Percentiles rank a stretch among this genome's conserved stretches.
Evolutionary conservation across 2,888 invertebrate genomes (phyloP).

Genomic region (Dilophus febrilis): DNA sequence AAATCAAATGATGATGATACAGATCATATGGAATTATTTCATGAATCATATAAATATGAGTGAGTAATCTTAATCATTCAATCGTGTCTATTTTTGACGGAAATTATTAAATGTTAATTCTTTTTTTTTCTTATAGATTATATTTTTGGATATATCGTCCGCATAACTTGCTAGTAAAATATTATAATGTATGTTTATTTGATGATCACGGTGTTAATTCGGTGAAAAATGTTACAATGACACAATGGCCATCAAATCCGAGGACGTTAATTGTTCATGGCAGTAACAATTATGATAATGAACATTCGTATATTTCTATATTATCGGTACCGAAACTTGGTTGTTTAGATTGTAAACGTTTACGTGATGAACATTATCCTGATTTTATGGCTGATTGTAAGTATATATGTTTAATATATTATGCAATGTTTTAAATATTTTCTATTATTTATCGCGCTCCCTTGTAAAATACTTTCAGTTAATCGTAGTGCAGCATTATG

Average conservation of each 20-base stretch:
- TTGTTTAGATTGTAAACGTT: constrained; percentile 41
- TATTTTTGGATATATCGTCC: constrained; percentile 30
- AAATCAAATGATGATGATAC: constrained; percentile 36
- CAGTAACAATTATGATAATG: constrained; percentile 26
- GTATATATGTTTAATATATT: not conserved
- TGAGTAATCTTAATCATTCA: constrained; percentile 27
- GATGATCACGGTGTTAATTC: constrained; percentile 44
- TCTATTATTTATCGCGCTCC: no score
- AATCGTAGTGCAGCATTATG: constrained; percentile 53
- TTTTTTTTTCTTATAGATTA: constrained; percentile 15
- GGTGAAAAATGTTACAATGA: constrained; percentile 41
- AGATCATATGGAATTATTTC: constrained; percentile 35
- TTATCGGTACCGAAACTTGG: constrained; percentile 41
- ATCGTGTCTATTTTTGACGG: not conserved
- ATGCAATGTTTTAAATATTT: no score
- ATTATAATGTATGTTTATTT: constrained; percentile 39
- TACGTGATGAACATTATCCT: constrained; percentile 30
- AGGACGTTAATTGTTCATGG: constrained; percentile 42
- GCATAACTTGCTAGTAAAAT: constrained; percentile 24
- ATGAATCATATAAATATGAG: constrained; percentile 43
- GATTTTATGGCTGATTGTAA: constrained; percentile 18
- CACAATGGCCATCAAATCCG: constrained; percentile 44
- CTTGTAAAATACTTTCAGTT: constrained; percentile 21
- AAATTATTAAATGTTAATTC: not conserved
- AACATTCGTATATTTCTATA: constrained; percentile 29